Evolutionary conservation across 2,797 vertebrate species (phyloP).

Genomic region (Helarctos malayanus): DNA sequence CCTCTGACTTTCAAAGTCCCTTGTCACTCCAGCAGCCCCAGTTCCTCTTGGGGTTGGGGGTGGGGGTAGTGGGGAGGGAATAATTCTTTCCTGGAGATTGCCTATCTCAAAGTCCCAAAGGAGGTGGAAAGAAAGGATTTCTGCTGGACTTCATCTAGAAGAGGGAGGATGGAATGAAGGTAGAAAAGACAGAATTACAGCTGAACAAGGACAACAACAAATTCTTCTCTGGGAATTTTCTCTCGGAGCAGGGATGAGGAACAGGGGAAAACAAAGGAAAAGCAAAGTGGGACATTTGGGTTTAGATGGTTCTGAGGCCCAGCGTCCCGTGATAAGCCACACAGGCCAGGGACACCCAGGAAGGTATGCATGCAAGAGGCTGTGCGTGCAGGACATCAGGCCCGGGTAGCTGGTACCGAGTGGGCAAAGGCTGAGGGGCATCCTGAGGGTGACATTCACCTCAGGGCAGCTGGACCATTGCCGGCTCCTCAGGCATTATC

Average conservation of each 20-base stretch:
- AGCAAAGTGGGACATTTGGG: not conserved
- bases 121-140: constrained; percentile 29
- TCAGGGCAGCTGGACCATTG: constrained; percentile 36
- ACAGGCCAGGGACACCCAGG: constrained; percentile 7
- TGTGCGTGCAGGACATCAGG: constrained; percentile 5
- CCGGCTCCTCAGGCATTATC: constrained; percentile 76
- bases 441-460: constrained; percentile 2
- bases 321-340: constrained; percentile 66
- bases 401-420: constrained; percentile 28
- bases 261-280: constrained; percentile 6
- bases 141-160: constrained; percentile 34
- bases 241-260: constrained; percentile 46
- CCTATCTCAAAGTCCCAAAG: not conserved
- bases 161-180: constrained; percentile 7
- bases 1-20: not conserved
- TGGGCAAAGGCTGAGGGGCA: constrained; percentile 59
- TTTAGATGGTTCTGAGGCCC: not conserved
- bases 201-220: not conserved
- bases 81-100: constrained; percentile 12
- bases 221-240: constrained; percentile 19
- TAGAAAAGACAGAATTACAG: constrained; percentile 38
- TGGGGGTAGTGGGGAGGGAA: not conserved
- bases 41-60: not conserved
- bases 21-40: not conserved
- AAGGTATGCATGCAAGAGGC: not conserved